phyloP scores from a whole-genome alignment of 2,113 vertebrate species.

The Lonchura striata region DNA sequence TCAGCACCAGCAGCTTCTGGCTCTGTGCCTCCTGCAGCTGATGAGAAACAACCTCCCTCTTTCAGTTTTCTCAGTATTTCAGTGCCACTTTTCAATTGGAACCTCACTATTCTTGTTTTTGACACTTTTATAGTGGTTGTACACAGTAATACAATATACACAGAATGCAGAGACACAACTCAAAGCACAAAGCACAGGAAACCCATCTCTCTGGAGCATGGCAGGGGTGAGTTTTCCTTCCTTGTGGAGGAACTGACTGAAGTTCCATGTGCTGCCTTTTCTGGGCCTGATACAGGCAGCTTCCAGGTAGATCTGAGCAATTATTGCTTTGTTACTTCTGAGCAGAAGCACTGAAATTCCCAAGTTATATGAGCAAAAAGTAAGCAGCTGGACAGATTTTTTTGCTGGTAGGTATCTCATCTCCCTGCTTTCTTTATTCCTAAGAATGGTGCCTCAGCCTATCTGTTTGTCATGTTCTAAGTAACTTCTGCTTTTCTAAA shows the following conservation, averaged over 20 bases:
- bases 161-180: neutral
- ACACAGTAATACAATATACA: neutral
- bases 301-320: neutral
- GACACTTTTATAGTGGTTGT: neutral
- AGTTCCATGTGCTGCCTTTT: accelerated
- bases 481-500: neutral
- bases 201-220: neutral
- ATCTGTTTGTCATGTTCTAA: neutral
- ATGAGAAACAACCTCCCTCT: neutral
- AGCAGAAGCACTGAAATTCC: neutral
- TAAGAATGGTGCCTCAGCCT: neutral
- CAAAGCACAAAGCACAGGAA: neutral
- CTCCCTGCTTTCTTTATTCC: neutral
- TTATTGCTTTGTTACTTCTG: neutral
- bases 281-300: neutral
- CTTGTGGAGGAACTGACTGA: neutral
- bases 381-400: neutral
- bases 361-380: neutral
- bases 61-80: neutral
- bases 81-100: neutral
- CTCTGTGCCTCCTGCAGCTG: neutral
- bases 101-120: neutral
- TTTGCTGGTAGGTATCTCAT: neutral
- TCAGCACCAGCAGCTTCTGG: neutral
- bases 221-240: neutral